Base-by-base conservation (phyloP, 2,113 vertebrate genomes). In the Mus pahari region DNA sequence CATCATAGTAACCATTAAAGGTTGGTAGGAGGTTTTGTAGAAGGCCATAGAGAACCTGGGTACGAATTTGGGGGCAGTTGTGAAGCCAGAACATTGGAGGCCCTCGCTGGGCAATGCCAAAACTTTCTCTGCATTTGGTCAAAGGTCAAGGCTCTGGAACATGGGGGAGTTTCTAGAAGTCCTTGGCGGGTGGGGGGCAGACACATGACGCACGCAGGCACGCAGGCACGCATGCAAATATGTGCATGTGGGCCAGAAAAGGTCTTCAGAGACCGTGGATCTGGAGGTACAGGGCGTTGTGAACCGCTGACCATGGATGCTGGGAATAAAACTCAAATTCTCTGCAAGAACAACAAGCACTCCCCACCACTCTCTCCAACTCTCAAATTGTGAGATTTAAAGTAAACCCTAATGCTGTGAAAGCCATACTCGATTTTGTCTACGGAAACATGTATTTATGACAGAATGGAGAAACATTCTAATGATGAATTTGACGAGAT, bases 401-500 rank as follows among this genome's bases (percentile, higher is more conserved):
- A 95, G 48, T n/a, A 53, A 93, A 73, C 4, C 60, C 9, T n/a
- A 74, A 31, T 20, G 48, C 28, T 31, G 39, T 26, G 22, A 36
- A 16, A 36, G 11, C 28, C 12, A 33, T 39, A 26, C 22, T 33
- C 16, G 24, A 28, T 64, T 95, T 92, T 90, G 39, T 90, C 68
- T 11, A 66, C 70, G 93, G 73, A 86, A 71, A 60, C 86, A 53
- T 12, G 33, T 73, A 14, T 88, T 94, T 92, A 36, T 45, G 45
- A 73, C 53, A 60, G 68, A 50, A 28, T 53, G 58, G 50, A 20
- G 45, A 97, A 84, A 33, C 36, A 8, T 75, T 89, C 73, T 48
- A 81, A 36, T 13, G 26, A 75, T 86, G 66, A 70, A 90, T 83
- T 96, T 66, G 50, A 94, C 90, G 70, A 79, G 4, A 77, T 17